Percentiles rank a stretch among this genome's conserved stretches.
Conservation (phyloP, 2,113 vertebrate genomes). For the Mixornis gularis region DNA sequence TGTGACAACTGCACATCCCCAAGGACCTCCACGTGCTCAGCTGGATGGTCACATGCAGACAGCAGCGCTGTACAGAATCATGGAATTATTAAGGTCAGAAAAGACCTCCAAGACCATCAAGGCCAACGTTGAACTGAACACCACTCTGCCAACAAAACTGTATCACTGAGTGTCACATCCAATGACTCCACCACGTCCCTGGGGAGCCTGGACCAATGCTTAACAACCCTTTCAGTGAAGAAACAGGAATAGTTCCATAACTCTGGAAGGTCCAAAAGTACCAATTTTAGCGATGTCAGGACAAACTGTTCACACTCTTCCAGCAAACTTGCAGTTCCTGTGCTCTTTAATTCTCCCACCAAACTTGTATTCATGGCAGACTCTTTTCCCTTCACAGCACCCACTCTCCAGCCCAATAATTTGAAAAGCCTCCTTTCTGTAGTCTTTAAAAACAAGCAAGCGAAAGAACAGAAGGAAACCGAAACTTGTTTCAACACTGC, state of each 20-base stretch:
- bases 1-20: not conserved
- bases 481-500: not conserved
- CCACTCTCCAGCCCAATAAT: not conserved
- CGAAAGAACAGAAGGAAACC: not conserved
- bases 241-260: rapidly evolving
- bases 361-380: not conserved
- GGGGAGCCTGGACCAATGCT: not conserved
- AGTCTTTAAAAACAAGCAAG: not conserved
- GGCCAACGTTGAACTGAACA: not conserved
- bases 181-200: not conserved
- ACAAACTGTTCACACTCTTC: not conserved
- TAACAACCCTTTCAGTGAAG: not conserved
- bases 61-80: not conserved
- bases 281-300: not conserved
- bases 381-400: not conserved
- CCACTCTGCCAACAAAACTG: not conserved
- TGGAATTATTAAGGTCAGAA: not conserved
- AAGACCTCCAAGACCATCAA: not conserved
- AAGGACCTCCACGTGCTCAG: not conserved
- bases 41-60: not conserved
- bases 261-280: not conserved
- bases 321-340: not conserved
- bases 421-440: not conserved
- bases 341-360: not conserved
- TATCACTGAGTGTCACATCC: not conserved